Evolutionary conservation across 1,140 invertebrate genomes (phyloP), one percentile per base, ranked within the genome.

Genomic region (Sycophaga agraensis): DNA sequence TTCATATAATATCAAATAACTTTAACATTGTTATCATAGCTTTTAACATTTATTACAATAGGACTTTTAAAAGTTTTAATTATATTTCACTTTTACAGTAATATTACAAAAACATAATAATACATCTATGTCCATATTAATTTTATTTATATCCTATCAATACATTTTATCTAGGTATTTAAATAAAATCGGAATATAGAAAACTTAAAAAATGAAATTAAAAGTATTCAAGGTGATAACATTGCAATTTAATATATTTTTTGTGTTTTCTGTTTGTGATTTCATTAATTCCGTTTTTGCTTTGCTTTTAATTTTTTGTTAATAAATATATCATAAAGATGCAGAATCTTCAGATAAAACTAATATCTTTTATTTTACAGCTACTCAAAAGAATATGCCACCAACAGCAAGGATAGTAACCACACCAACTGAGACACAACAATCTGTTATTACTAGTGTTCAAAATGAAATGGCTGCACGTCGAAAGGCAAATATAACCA

Each of bases 381-480:
- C 71, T 35, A 78, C 73, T 57, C 78, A 79, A 56, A 81, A 80
- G 57, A 73, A 67, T 26, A 70, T 68, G 24, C 56, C 66, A 11
- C 64, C 70, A 11, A 65, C 75, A 8, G 50, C 65, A 0, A 71
- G 68, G 53, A 70, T 76, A 8, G 63, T 68, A 0, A 73, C 71
- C 26, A 73, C 73, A 11, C 73, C 82, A 42, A 80, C 80, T 49
- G 74, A 84, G 62, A 83, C 78, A 40, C 82, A 82, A 61, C 81
- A 82, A 65, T 79, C 75, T 39, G 78, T 85, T 14, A 61, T 84
- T 19, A 81, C 80, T 8, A 83, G 82, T 16, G 83, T 84, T 14
- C 83, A 84, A 64, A 81, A 84, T 62, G 86, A 88, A 66, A 81
- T 87, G 66, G 79, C 84, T 3, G 77, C 82, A 12, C 71, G 86